Conservation (phyloP, 2,888 invertebrate genomes). For the Caenorhabditis becei region DNA sequence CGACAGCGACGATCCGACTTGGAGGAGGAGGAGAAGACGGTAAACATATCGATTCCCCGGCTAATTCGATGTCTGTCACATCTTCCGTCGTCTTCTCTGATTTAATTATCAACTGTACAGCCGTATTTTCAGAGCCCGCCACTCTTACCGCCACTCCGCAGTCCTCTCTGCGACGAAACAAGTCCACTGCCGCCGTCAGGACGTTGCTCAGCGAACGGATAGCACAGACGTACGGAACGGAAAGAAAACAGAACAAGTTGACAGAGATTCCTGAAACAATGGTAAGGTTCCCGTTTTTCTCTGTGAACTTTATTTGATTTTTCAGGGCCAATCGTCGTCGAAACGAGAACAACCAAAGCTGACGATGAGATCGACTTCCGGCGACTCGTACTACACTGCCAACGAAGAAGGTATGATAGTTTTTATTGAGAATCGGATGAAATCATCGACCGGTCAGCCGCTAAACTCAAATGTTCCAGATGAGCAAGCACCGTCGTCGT, state of each 20-base stretch:
- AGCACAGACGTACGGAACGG: conserved; percentile 22
- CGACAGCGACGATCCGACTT: neutral
- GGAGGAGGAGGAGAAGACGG: neutral
- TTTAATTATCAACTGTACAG: neutral
- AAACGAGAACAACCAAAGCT: conserved; percentile 13
- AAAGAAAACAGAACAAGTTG: neutral
- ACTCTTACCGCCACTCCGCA: conserved; percentile 12
- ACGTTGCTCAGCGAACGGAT: conserved; percentile 12
- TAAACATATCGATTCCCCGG: neutral
- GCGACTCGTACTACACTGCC: conserved; percentile 35
- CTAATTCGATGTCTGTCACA: conserved; percentile 11
- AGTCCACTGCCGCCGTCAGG: conserved; percentile 4
- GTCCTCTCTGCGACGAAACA: conserved; percentile 7
- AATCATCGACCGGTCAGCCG: conserved; percentile 22
- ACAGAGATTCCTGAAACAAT: neutral
- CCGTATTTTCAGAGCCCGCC: neutral
- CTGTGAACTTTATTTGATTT: neutral
- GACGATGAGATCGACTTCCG: conserved; percentile 37
- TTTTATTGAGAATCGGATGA: neutral
- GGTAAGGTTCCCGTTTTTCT: neutral
- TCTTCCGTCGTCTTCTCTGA: neutral
- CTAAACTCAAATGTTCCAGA: conserved; percentile 9
- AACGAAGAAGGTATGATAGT: conserved; percentile 36
- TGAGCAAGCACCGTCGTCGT: conserved; percentile 3
- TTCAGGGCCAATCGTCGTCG: conserved; percentile 8